phyloP scores from a whole-genome alignment of 2,113 vertebrate species.

The Anhinga rufa region DNA sequence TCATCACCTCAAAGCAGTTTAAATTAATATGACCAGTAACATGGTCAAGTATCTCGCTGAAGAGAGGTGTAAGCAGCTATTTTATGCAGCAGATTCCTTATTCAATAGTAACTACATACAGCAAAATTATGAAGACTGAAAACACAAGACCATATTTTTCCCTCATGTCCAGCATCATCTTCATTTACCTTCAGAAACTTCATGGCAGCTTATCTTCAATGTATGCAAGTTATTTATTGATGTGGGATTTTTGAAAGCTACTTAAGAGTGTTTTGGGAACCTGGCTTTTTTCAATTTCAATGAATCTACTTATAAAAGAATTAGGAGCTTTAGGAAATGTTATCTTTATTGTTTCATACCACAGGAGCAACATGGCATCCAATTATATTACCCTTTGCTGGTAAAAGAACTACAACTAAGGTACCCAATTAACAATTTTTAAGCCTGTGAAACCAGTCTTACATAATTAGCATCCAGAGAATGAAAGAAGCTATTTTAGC shows the following conservation, averaged over 20 bases:
- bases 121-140: background rate
- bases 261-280: background rate
- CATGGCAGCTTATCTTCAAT: background rate
- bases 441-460: background rate
- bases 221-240: background rate
- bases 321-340: slow-evolving; percentile 1
- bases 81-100: background rate
- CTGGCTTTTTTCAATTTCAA: background rate
- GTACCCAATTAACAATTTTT: slow-evolving; percentile 14
- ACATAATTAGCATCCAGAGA: background rate
- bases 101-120: background rate
- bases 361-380: background rate
- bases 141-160: background rate
- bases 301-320: background rate
- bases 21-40: background rate
- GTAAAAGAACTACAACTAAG: background rate
- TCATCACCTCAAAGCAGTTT: background rate
- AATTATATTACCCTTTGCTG: slow-evolving; percentile 2
- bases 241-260: slow-evolving; percentile 4
- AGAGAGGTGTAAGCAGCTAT: background rate
- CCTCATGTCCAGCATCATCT: background rate
- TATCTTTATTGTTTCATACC: slow-evolving; percentile 6
- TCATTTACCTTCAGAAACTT: background rate
- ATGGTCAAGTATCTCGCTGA: background rate
- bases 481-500: background rate